A percentile compares a stretch with the other conserved stretches of the same genome.
Conservation (phyloP, 2,113 vertebrate species). For the Campylomormyrus numenius region DNA sequence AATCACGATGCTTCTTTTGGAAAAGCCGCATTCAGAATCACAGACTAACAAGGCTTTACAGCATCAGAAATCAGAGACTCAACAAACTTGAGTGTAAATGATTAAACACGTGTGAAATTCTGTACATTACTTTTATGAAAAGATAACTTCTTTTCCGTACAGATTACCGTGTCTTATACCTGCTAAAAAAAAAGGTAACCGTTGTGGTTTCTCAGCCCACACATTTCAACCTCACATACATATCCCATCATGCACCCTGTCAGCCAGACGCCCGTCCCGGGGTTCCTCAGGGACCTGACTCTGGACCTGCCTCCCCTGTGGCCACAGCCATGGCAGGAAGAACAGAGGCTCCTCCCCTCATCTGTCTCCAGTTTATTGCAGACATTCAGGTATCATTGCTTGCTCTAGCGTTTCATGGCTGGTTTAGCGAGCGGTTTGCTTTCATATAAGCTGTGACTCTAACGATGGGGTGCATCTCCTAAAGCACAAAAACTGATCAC, state of each 20-base stretch:
- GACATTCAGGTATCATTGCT: slow-evolving; percentile 69
- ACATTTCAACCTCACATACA: background rate
- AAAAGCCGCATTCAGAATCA: background rate
- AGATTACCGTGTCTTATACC: background rate
- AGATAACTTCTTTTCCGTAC: background rate
- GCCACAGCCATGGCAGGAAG: slow-evolving; percentile 19
- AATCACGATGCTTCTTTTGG: background rate
- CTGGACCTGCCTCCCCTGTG: background rate
- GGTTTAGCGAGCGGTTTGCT: slow-evolving; percentile 64
- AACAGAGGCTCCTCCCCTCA: slow-evolving; percentile 61
- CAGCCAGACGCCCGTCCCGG: background rate
- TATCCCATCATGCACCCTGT: background rate
- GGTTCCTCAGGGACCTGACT: background rate
- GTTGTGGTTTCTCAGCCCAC: background rate
- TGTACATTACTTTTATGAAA: background rate
- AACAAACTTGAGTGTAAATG: background rate
- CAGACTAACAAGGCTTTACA: background rate
- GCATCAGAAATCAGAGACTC: background rate
- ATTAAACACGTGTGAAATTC: background rate
- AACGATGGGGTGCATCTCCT: slow-evolving; percentile 64
- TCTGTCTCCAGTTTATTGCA: slow-evolving; percentile 71
- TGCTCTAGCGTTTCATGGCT: slow-evolving; percentile 71
- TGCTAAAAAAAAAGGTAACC: background rate
- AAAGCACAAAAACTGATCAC: slow-evolving; percentile 57
- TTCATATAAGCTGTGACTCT: slow-evolving; percentile 50